These are phyloP conservation scores for Cavia porcellus DNA, from an alignment of 2,113 vertebrate species.

Conservation along the genomic window DNA sequence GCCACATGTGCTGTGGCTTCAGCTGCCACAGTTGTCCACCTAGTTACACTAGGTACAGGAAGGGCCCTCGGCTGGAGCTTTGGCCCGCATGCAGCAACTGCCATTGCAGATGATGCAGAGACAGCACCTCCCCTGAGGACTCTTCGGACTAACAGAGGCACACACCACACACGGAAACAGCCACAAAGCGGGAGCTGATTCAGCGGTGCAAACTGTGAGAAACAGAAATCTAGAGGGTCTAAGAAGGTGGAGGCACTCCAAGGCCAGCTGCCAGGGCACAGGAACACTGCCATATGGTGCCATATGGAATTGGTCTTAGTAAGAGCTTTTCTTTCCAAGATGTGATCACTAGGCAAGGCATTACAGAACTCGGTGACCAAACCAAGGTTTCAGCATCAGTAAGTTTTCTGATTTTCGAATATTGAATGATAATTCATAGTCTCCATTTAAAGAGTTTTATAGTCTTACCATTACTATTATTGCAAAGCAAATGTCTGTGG, in stretches of 20 bases:
- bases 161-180: neutral
- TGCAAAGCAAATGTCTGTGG: neutral
- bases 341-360: neutral
- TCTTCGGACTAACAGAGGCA: neutral
- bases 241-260: neutral
- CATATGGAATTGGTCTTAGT: neutral
- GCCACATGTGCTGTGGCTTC: neutral
- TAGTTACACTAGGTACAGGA: too few relatives aligned
- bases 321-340: constrained; percentile 4
- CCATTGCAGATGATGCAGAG: rapidly evolving
- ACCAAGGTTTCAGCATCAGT: constrained; percentile 8
- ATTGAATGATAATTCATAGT: constrained; percentile 10
- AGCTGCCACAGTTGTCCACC: neutral
- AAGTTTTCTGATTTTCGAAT: constrained; percentile 7
- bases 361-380: constrained; percentile 45
- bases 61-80: neutral
- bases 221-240: neutral
- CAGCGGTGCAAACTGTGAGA: too few relatives aligned
- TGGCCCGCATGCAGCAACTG: neutral
- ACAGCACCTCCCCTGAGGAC: neutral
- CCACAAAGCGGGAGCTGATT: rapidly evolving
- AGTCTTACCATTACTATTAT: neutral
- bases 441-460: neutral
- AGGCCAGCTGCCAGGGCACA: neutral
- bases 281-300: neutral